phyloP scores from a whole-genome alignment of 2,797 vertebrate species.

The Chelonia mydas region DNA sequence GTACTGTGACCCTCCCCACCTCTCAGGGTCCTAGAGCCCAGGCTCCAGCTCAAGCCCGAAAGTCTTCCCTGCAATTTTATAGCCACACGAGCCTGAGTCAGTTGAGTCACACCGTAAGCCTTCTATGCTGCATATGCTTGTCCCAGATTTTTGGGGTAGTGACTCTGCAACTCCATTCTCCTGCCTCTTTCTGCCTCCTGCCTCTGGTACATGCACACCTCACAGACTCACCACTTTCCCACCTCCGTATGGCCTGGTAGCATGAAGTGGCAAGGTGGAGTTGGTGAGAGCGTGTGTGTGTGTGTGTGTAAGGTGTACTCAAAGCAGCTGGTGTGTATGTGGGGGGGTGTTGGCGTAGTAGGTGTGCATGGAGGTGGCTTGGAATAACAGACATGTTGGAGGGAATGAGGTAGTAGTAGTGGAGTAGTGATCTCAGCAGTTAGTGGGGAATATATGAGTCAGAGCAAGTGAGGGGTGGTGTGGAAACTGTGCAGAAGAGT shows the following conservation, averaged over 20 bases:
- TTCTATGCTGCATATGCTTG: not conserved
- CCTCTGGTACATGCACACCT: too few relatives aligned
- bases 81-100: not conserved
- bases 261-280: not conserved
- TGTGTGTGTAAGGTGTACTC: too few relatives aligned
- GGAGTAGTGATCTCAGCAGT: not conserved
- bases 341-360: too few relatives aligned
- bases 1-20: not conserved
- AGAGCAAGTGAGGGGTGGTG: not conserved
- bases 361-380: too few relatives aligned
- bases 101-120: too few relatives aligned
- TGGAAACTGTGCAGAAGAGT: not conserved
- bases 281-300: too few relatives aligned
- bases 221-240: not conserved
- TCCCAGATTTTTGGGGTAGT: too few relatives aligned
- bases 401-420: not conserved
- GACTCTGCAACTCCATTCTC: too few relatives aligned
- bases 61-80: not conserved
- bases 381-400: too few relatives aligned
- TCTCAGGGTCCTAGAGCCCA: not conserved
- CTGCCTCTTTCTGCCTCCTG: not conserved
- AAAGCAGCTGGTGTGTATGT: too few relatives aligned
- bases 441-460: not conserved
- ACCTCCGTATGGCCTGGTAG: not conserved
- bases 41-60: not conserved